Conservation (phyloP, 2,888 invertebrate species). For the Priocnemis perturbator region DNA sequence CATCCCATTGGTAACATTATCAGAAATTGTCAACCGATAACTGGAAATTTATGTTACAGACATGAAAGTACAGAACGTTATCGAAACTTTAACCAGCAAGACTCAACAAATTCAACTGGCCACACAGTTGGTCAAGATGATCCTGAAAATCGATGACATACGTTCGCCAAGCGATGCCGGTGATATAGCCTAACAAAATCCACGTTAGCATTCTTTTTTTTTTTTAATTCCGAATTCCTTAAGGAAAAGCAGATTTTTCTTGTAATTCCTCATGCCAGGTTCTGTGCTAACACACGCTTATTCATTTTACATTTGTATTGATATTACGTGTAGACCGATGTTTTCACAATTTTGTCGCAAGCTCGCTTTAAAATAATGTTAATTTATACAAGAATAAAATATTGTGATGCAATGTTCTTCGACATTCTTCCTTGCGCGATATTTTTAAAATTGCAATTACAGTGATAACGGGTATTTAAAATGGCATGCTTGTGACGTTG, state of each 20-base stretch:
- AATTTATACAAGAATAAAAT: conserved; percentile 40
- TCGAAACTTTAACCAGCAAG: conserved; percentile 98
- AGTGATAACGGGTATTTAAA: no score
- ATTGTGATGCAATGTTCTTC: conserved; percentile 33
- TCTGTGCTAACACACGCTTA: conserved; percentile 27
- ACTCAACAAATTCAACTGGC: conserved; percentile 97
- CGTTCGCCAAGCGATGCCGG: conserved; percentile 77
- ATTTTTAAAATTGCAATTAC: conserved; percentile 12
- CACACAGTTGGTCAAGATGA: conserved; percentile 99
- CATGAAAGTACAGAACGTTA: conserved; percentile 96
- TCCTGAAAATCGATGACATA: conserved; percentile 99
- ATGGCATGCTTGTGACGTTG: no score
- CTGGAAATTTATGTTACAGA: conserved; percentile 77
- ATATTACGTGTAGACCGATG: conserved; percentile 24
- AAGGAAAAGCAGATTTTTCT: conserved; percentile 29
- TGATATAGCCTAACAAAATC: conserved; percentile 39
- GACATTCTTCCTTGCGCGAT: neutral
- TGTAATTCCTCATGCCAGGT: conserved; percentile 23
- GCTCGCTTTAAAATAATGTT: conserved; percentile 24
- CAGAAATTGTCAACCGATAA: conserved; percentile 18
- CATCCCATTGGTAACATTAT: neutral
- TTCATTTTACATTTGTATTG: conserved; percentile 31
- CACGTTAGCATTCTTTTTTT: neutral
- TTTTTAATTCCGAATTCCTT: conserved; percentile 27
- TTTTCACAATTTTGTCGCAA: conserved; percentile 10